Evolutionary conservation across 2,888 invertebrate species (phyloP).

Genomic region (Dicycla oo): DNA sequence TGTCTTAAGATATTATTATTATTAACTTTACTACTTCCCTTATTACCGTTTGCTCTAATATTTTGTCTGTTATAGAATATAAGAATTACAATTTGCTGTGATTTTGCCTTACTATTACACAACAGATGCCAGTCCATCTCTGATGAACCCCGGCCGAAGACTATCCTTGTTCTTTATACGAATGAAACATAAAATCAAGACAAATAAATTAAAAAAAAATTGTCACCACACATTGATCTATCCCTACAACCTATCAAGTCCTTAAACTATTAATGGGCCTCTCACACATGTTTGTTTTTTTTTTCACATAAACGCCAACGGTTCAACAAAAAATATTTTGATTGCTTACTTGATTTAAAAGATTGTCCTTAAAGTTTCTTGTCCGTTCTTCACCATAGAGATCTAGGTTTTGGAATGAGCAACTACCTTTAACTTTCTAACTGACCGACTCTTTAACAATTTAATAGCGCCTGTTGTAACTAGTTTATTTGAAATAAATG

Average conservation of each 20-base stretch:
- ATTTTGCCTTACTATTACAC: no score
- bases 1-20: no score
- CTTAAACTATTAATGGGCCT: neutral
- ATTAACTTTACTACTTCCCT: conserved; percentile 5
- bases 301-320: neutral
- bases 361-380: no score
- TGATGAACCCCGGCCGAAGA: neutral
- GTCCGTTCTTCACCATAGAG: no score
- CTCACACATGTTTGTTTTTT: neutral
- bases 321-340: neutral
- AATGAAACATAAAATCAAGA: neutral
- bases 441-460: no score
- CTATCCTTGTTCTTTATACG: neutral
- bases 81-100: neutral
- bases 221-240: neutral
- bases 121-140: no score
- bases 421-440: no score
- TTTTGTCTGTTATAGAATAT: neutral
- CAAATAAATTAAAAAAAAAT: neutral
- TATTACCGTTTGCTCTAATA: neutral
- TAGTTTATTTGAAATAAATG: no score
- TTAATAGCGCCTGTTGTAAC: no score
- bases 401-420: no score
- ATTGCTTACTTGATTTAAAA: no score
- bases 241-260: neutral